phyloP scores from a whole-genome alignment of 2,888 invertebrate species.

The Cremastinae sp. region DNA sequence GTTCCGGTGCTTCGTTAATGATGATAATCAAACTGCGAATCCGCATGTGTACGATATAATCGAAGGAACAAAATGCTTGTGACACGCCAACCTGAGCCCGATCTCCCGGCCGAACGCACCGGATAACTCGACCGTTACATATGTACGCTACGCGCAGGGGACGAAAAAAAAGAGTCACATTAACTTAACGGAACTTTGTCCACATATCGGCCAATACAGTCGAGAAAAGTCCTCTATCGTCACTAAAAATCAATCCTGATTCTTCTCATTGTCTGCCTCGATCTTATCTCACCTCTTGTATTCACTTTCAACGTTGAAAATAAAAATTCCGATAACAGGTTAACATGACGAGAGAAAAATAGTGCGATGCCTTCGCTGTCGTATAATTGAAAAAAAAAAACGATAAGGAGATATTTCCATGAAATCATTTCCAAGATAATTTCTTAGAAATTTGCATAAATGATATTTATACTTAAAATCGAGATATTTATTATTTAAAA shows the following conservation, averaged over 20 bases:
- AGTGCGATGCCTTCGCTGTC: too few species aligned
- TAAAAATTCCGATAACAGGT: neutral
- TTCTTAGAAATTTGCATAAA: too few species aligned
- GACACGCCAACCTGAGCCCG: constrained; percentile 72
- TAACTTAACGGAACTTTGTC: constrained; percentile 77
- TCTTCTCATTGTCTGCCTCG: too few species aligned
- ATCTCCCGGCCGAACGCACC: constrained; percentile 57
- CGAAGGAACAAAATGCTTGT: constrained; percentile 54
- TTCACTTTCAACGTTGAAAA: too few species aligned
- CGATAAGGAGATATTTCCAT: too few species aligned
- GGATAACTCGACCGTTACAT: constrained; percentile 77
- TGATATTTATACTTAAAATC: too few species aligned
- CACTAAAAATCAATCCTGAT: neutral
- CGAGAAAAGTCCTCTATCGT: too few species aligned
- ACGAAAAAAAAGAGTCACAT: constrained; percentile 74
- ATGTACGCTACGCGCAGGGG: constrained; percentile 67
- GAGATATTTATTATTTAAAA: too few species aligned
- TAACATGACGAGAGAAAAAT: too few species aligned
- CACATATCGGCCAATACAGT: constrained; percentile 57
- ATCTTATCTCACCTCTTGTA: too few species aligned
- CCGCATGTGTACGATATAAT: constrained; percentile 54
- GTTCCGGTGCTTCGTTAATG: constrained; percentile 55
- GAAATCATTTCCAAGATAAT: too few species aligned
- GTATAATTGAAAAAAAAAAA: too few species aligned
- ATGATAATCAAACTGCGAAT: constrained; percentile 57